Base-by-base conservation (phyloP, 2,888 invertebrate species). In the Athalia cordata region DNA sequence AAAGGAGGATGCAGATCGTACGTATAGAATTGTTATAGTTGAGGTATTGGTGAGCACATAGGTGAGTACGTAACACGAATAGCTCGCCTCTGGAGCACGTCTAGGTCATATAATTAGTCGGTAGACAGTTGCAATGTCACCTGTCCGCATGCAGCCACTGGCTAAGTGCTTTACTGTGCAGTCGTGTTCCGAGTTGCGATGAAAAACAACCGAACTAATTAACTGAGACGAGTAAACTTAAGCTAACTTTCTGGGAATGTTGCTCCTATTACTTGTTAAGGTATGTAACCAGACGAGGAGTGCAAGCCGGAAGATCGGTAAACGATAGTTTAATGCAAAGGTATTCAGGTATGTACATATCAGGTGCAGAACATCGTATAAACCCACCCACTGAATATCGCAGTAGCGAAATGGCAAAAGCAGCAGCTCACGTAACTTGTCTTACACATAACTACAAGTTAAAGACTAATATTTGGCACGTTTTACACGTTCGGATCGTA, bases 61-160 rank as follows among this genome's bases (percentile, higher is more conserved):
- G 29, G 29, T 29, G 29, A 29, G 29, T 29, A 29, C 29, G 29
- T 29, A 29, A 29, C 29, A 29, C 47, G 52, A 50, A 50, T 50
- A 43, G 68, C 68, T 68, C 68, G 59, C n/a, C 47, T 72, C 59
- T 29, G 59, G 47, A 59, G 72, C 72, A 72, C 72, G 72, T 72
- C 72, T 72, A 59, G 57, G 72, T 72, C 72, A 72, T 72, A 72
- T 72, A 72, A 72, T 72, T 72, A 72, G 72, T 72, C 57, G 59
- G 72, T 72, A 59, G 72, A 72, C 72, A 72, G 59, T 72, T 59
- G 72, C 72, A 57, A 59, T 72, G 72, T 72, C 72, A 72, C 72
- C 72, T 45, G 72, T 72, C 72, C 43, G 59, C 72, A 59, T 72
- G 57, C 72, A 59, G 8, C 72, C 72, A 59, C n/a, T n/a, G 59